phyloP scores from a whole-genome alignment of 2,888 invertebrate genomes.

The Nemurella pictetii region DNA sequence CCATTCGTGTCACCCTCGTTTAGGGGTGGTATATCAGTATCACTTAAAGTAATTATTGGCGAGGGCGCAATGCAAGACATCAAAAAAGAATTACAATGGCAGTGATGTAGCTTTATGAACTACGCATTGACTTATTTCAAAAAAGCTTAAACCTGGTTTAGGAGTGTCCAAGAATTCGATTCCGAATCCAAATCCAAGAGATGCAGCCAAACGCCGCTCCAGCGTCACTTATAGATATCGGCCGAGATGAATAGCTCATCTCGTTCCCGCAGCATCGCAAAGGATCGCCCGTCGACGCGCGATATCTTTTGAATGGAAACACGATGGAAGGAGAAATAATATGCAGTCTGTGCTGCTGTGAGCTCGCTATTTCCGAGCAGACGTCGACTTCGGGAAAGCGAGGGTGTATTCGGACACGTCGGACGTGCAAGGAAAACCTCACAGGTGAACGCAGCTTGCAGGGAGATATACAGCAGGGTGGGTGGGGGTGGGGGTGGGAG shows the following conservation, averaged over 20 bases:
- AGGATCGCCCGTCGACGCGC: neutral
- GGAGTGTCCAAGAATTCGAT: no score
- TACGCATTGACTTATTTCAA: no score
- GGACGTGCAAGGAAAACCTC: neutral
- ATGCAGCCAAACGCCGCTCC: neutral
- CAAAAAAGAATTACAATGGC: no score
- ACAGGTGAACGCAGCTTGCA: neutral
- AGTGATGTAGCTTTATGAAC: no score
- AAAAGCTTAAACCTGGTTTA: no score
- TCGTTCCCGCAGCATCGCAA: neutral
- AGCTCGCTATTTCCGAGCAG: neutral
- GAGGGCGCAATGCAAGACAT: no score
- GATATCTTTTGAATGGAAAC: neutral
- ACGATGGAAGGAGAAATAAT: neutral
- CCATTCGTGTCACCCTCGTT: no score
- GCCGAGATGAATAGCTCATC: neutral
- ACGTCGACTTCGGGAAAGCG: neutral
- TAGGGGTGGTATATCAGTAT: no score
- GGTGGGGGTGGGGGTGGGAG: neutral
- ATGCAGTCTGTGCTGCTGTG: no score
- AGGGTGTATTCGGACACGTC: neutral
- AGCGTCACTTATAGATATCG: no score
- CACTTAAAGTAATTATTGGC: no score
- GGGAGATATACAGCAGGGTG: neutral
- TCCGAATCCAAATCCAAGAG: no score